Evolutionary conservation across 64 coral and sea anemone genomes (phyloP), one percentile per base, ranked within the genome.

Genomic region (Montipora sp.): DNA sequence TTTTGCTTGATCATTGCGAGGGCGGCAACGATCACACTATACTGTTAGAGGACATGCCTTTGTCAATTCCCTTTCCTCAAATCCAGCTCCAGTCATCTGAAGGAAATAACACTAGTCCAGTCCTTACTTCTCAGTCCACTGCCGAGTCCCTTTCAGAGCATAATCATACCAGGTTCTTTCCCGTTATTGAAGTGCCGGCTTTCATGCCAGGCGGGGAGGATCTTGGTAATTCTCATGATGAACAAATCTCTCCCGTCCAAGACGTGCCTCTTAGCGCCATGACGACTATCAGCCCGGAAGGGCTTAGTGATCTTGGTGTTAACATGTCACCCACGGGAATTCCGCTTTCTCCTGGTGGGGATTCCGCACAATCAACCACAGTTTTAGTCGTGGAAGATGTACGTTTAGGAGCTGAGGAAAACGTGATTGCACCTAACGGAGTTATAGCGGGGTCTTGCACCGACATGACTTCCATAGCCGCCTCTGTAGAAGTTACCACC

Each of bases 401-500:
- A 2, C 70, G 36, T 49, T 50, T 63, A 85, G 47, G 23, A 9
- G 20, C 18, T 8, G 82, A 85, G 23, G 80, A 65, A 44, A 36
- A 36, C 24, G 14, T 15, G 3, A 16, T 22, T 85, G 44, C 8
- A 13, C 71, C 65, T 7, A 71, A n/a, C 65, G 82, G 19, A 21
- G 82, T 50, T 4, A 23, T 85, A 7, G 46, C 82, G 66, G 65
- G 65, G 6, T 10, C 47, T 12, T 85, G 65, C 82, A 71, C 63
- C 15, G 91, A 86, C 7, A 77, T 93, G 73, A 87, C 70, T 47
- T 79, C 91, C 47, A 79, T 93, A 79, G 91, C 91, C 19, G 91
- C 91, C 16, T 93, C 91, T 47, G 83, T 93, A 69, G 91, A 93
- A 48, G 15, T 90, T 83, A 92, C 90, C 81, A 75, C 71, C 19